Evolutionary conservation across 2,113 vertebrate genomes (phyloP).

Genomic region (Tamias sibiricus): DNA sequence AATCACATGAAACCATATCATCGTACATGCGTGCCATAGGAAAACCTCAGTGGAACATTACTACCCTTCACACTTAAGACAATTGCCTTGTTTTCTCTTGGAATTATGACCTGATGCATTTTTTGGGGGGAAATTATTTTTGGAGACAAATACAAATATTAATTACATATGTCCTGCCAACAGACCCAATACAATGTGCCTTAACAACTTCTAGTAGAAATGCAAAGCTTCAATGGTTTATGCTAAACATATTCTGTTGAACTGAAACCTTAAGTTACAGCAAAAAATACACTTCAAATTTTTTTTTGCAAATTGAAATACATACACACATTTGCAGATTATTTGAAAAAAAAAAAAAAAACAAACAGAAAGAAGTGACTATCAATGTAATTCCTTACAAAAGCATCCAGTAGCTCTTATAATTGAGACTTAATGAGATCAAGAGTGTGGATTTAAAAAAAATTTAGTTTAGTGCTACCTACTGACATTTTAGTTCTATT

Average conservation of each 20-base stretch:
- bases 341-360: constrained; percentile 38
- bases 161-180: constrained; percentile 54
- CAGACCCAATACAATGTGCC: background rate
- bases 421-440: background rate
- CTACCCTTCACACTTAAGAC: background rate
- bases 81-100: constrained; percentile 9
- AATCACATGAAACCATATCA: background rate
- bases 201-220: constrained; percentile 46
- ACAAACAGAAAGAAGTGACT: background rate
- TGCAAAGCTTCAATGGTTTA: background rate
- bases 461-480: background rate
- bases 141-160: constrained; percentile 41
- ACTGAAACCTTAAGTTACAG: constrained; percentile 48
- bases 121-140: background rate
- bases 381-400: background rate
- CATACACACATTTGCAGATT: background rate
- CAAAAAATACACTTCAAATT: constrained; percentile 10
- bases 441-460: background rate
- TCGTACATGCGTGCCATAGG: background rate
- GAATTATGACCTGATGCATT: constrained; percentile 21
- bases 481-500: constrained; percentile 24
- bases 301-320: constrained; percentile 20
- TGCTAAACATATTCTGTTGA: constrained; percentile 32
- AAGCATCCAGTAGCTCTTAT: background rate
- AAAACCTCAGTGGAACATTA: background rate